phyloP scores from a whole-genome alignment of 2,113 vertebrate species.

The Microcebus ravelobensis region DNA sequence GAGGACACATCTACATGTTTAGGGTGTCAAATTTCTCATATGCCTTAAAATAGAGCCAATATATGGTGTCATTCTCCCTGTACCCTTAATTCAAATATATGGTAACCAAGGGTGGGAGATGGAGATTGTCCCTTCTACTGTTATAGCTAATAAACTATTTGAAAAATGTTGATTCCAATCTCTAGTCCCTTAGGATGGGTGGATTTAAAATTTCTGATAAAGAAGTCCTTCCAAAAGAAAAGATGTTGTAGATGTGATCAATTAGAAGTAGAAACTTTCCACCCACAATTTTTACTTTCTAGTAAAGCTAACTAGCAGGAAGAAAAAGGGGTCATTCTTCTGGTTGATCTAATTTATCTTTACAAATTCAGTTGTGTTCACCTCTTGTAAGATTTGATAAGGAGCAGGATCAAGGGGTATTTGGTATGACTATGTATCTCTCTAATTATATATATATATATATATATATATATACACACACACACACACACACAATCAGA shows the following conservation, averaged over 20 bases:
- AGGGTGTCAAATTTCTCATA: not conserved
- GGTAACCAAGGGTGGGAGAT: not conserved
- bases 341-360: not conserved
- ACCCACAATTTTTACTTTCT: not conserved
- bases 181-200: not conserved
- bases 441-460: not conserved
- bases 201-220: not conserved
- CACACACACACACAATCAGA: too few species aligned
- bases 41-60: not conserved
- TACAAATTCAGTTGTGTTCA: not conserved
- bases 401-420: not conserved
- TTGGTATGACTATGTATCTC: not conserved
- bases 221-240: not conserved
- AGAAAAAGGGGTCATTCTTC: not conserved
- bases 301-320: not conserved
- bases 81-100: not conserved
- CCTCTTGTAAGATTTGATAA: not conserved
- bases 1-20: not conserved
- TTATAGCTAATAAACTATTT: not conserved
- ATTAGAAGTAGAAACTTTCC: not conserved
- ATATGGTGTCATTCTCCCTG: not conserved
- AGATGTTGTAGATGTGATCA: not conserved
- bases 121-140: accelerated
- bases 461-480: too few species aligned
- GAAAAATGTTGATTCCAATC: not conserved